phyloP scores from a whole-genome alignment of 2,888 invertebrate genomes.

The Dicyrtomina minuta region DNA sequence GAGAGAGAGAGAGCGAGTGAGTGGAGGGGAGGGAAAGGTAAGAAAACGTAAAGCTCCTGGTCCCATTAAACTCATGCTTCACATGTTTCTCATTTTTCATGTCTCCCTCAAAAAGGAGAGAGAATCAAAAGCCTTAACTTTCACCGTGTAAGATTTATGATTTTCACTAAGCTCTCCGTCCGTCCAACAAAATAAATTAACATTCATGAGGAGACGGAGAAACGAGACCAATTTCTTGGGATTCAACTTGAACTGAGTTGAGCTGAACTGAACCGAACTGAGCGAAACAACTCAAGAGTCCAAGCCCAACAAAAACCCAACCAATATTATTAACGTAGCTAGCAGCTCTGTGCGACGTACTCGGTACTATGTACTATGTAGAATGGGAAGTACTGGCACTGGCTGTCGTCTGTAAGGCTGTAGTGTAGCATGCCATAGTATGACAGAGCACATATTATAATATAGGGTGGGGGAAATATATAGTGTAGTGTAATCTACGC shows the following conservation, averaged over 20 bases:
- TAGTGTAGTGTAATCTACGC: too few relatives aligned
- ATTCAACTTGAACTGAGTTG: slow-evolving; percentile 1
- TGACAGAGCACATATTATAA: too few relatives aligned
- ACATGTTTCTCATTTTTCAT: slow-evolving; percentile 34
- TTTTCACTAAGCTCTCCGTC: slow-evolving; percentile 31
- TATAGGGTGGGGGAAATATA: too few relatives aligned
- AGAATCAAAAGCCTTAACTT: slow-evolving; percentile 30
- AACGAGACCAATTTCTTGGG: slow-evolving; percentile 22
- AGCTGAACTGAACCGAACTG: background rate
- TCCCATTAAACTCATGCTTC: slow-evolving; percentile 33
- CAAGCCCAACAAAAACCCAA: background rate
- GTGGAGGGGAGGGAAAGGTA: background rate
- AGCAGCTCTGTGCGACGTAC: too few relatives aligned
- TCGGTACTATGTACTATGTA: too few relatives aligned
- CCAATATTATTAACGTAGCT: background rate
- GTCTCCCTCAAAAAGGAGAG: slow-evolving; percentile 21
- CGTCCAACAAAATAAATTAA: slow-evolving; percentile 35
- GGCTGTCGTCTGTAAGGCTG: too few relatives aligned
- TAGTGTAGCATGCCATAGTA: too few relatives aligned
- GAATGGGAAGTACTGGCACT: too few relatives aligned
- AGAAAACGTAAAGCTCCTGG: background rate
- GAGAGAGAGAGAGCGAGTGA: background rate
- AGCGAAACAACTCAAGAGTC: background rate
- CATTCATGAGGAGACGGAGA: slow-evolving; percentile 27
- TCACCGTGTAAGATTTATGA: slow-evolving; percentile 35